Evolutionary conservation across 1,140 invertebrate species (phyloP), one percentile per base, ranked within the genome.

Genomic region (Philaenus spumarius): DNA sequence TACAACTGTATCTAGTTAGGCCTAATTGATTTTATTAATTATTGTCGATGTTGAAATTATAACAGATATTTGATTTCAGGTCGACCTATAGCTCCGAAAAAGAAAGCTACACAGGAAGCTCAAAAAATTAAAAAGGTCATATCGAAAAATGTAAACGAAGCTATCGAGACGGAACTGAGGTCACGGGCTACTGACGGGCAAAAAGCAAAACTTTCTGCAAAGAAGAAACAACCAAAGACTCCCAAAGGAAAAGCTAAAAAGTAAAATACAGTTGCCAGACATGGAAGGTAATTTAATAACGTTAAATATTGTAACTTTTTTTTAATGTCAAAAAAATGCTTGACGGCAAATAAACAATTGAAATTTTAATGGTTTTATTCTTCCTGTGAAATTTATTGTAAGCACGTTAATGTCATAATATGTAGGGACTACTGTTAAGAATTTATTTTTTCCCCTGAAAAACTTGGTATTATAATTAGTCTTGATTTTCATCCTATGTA

Each of bases 101-200:
- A 84, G 62, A 60, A 69, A 11, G 81, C 80, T 66, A 71, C 77
- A 20, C 71, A 76, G 62, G 81, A 82, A 65, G 65, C 73, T 0
- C 73, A 78, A 35, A 83, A 82, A 62, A 72, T 84, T 15, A 84
- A 84, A 60, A 75, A 80, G 59, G 73, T 76, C 12, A 77, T 84
- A 22, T 77, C 80, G 0, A 84, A 80, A 69, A 78, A 75, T 6
- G 76, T 85, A 0, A 84, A 84, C 64, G 78, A 77, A 66, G 71
- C 76, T 2, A 73, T 80, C 19, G 83, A 85, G 71, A 70, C 78
- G 51, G 81, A 84, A 66, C 69, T 85, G 11, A 71, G 82, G 55
- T 71, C 76, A 12, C 72, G 71, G 59, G 82, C 80, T 1, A 66
- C 75, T 2, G 74, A 77, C 42, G 70, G 71, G 34, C 76, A 75